Conservation (phyloP, 2,797 vertebrate species). For the Corythornis leucogaster region DNA sequence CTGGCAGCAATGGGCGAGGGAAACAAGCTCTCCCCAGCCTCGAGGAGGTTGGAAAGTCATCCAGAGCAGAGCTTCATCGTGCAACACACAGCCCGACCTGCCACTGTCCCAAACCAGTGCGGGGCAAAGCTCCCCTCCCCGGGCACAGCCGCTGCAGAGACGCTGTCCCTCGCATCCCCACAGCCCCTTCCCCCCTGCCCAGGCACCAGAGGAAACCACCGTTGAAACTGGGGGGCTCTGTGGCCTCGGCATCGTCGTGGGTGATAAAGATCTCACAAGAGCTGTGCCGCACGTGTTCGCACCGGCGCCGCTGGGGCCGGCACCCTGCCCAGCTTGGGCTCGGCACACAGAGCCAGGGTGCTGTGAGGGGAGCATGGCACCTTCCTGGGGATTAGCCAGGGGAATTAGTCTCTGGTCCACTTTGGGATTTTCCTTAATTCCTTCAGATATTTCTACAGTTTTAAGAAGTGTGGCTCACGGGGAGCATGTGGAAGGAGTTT, state of each 20-base stretch:
- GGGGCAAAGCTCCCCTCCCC: background rate
- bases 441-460: conserved; percentile 13
- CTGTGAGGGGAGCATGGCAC: background rate
- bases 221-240: background rate
- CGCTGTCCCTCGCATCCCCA: fast-evolving
- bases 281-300: background rate
- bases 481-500: background rate
- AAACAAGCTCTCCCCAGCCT: background rate
- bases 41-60: background rate
- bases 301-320: fast-evolving
- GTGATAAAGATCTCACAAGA: background rate
- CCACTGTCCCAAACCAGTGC: fast-evolving
- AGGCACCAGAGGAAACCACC: background rate
- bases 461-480: background rate
- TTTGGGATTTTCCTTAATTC: conserved; percentile 37
- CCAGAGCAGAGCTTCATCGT: background rate
- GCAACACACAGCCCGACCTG: fast-evolving
- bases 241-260: fast-evolving
- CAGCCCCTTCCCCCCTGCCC: background rate
- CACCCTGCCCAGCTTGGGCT: fast-evolving
- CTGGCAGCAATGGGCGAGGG: background rate
- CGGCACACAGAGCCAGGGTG: background rate
- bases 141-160: fast-evolving
- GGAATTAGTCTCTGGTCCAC: background rate
- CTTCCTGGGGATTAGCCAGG: background rate